Percentiles rank a stretch among this genome's conserved stretches.
phyloP scores from a whole-genome alignment of 2,888 invertebrate genomes.

The Liodrosophila aerea region DNA sequence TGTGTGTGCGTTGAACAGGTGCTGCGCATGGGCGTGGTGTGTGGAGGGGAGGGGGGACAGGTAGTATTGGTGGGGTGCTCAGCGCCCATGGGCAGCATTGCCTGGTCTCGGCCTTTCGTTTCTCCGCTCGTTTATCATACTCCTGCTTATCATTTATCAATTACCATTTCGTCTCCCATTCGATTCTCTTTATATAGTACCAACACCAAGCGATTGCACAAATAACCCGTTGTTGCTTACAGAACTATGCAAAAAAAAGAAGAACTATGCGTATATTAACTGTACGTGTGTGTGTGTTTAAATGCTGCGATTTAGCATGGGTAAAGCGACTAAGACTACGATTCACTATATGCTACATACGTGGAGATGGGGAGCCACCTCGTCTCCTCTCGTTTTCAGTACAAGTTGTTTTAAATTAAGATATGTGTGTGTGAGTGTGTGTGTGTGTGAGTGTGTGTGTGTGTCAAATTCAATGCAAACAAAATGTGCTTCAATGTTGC shows the following conservation, averaged over 20 bases:
- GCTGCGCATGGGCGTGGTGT: conserved; percentile 14
- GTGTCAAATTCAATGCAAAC: conserved; percentile 8
- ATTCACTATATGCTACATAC: no score
- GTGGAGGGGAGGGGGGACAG: no score
- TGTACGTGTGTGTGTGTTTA: conserved; percentile 10
- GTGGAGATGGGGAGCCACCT: no score
- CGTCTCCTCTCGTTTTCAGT: no score
- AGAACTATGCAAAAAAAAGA: conserved; percentile 60
- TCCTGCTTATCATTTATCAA: neutral
- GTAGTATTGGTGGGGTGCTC: conserved; percentile 9
- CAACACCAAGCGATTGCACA: conserved; percentile 91
- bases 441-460: conserved; percentile 5
- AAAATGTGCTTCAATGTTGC: no score
- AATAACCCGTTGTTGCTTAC: conserved; percentile 87
- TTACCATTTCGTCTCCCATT: neutral
- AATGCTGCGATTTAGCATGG: neutral
- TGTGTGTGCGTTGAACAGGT: conserved; percentile 15
- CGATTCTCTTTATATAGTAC: conserved; percentile 60
- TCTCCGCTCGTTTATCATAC: neutral
- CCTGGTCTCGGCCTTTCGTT: neutral
- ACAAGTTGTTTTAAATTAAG: neutral
- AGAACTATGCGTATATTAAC: conserved; percentile 22
- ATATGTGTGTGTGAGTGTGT: conserved; percentile 6
- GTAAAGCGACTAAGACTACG: neutral
- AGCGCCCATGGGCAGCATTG: conserved; percentile 19